Evolutionary conservation across 2,113 vertebrate species (phyloP).

Genomic region (Chaetura pelagica): DNA sequence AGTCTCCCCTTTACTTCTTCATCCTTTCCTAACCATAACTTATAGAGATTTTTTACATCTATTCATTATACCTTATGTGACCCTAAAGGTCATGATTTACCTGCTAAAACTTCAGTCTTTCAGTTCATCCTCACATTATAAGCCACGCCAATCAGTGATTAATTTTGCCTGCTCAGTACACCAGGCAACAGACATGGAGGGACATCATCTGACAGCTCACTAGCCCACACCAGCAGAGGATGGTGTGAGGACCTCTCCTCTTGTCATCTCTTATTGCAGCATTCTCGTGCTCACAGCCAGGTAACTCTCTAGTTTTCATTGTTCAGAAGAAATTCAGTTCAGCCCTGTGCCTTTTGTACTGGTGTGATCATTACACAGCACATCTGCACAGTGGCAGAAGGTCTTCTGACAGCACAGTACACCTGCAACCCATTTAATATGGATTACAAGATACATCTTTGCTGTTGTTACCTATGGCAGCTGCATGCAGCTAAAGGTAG

Average conservation of each 20-base stretch:
- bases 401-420: neutral
- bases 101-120: neutral
- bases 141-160: neutral
- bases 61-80: neutral
- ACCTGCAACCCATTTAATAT: neutral
- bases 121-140: neutral
- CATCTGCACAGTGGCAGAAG: neutral
- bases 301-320: neutral
- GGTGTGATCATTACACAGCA: neutral
- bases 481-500: neutral
- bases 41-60: neutral
- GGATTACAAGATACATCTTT: neutral
- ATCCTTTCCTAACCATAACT: neutral
- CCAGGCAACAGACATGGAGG: neutral
- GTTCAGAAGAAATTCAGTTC: neutral
- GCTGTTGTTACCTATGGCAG: neutral
- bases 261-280: neutral
- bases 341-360: neutral
- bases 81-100: neutral
- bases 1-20: neutral
- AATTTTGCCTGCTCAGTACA: rapidly evolving
- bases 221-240: neutral
- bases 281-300: rapidly evolving
- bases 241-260: neutral
- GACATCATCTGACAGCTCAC: neutral